Evolutionary conservation across 2,797 vertebrate species (phyloP).

Genomic region (Austrolebias charrua): DNA sequence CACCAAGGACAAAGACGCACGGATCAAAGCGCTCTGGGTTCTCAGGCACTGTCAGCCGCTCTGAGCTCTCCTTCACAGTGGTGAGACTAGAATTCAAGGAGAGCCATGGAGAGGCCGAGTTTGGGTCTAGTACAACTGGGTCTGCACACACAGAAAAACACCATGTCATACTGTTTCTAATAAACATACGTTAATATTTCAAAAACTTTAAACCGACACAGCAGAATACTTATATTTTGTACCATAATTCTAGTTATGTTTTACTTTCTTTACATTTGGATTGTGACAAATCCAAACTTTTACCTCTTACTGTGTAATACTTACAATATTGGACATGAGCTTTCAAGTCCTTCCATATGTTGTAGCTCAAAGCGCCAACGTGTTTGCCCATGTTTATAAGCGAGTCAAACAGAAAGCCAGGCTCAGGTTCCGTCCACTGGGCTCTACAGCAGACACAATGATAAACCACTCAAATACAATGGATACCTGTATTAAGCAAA

Average conservation of each 20-base stretch:
- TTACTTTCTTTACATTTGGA: not conserved
- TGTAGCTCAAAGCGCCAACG: constrained; percentile 74
- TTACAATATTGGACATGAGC: constrained; percentile 69
- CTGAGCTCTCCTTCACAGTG: constrained; percentile 67
- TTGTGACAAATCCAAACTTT: not conserved
- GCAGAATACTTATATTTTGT: not conserved
- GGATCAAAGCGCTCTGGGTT: constrained; percentile 72
- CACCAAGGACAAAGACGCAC: constrained; percentile 81
- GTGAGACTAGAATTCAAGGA: constrained; percentile 67
- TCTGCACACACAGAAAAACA: constrained; percentile 44
- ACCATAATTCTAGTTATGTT: not conserved
- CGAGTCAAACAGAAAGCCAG: constrained; percentile 20
- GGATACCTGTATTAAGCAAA: not conserved
- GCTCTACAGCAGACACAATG: constrained; percentile 56
- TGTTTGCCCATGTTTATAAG: constrained; percentile 75
- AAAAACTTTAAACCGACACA: not conserved
- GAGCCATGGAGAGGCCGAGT: constrained; percentile 82
- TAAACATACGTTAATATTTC: too few species aligned
- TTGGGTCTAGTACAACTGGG: constrained; percentile 74
- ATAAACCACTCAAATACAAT: not conserved
- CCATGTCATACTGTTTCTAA: too few species aligned
- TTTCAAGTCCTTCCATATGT: constrained; percentile 78
- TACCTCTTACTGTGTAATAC: constrained; percentile 31
- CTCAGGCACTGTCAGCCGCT: constrained; percentile 48
- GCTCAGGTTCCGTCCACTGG: constrained; percentile 69